A percentile compares a stretch with the other conserved stretches of the same genome.
Evolutionary conservation across 1,140 invertebrate genomes (phyloP).

Genomic region (Tenebrio molitor): DNA sequence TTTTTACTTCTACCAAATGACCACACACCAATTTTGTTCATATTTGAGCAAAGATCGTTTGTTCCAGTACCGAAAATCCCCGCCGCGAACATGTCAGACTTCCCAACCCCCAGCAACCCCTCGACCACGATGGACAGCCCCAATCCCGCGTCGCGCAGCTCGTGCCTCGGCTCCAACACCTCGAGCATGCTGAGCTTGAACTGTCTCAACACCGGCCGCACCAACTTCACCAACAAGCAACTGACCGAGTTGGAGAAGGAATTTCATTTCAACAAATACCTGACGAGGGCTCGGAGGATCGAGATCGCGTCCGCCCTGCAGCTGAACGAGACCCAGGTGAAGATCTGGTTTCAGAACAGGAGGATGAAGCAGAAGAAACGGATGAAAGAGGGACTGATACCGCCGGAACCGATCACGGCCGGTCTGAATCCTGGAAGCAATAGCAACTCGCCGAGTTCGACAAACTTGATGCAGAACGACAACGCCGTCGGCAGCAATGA

Average conservation of each 20-base stretch:
- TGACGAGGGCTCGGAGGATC: slow-evolving; percentile 94
- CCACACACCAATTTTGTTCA: too few species aligned
- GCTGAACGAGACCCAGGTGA: slow-evolving; percentile 97
- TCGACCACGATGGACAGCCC: slow-evolving; percentile 57
- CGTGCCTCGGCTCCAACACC: slow-evolving; percentile 61
- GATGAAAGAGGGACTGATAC: slow-evolving; percentile 90
- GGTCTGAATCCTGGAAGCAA: slow-evolving; percentile 53
- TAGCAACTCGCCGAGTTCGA: slow-evolving; percentile 66
- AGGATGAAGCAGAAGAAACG: slow-evolving; percentile 95
- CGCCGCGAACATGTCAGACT: slow-evolving; percentile 65
- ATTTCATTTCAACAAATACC: slow-evolving; percentile 99
- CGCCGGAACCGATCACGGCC: slow-evolving; percentile 69
- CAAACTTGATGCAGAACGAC: slow-evolving; percentile 61
- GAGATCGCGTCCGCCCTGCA: slow-evolving; percentile 97
- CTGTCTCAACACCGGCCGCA: slow-evolving; percentile 87
- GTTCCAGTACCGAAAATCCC: slow-evolving; percentile 79
- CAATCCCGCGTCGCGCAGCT: slow-evolving; percentile 56
- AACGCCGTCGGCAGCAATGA: slow-evolving; percentile 71
- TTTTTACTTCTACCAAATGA: too few species aligned
- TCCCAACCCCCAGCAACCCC: slow-evolving; percentile 49
- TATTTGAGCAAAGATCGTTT: too few species aligned
- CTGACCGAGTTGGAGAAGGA: slow-evolving; percentile 99
- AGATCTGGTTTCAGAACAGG: slow-evolving; percentile 94
- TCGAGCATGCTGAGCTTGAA: slow-evolving; percentile 65
- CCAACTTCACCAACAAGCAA: slow-evolving; percentile 99